A percentile compares a stretch with the other conserved stretches of the same genome.
Evolutionary conservation across 2,888 invertebrate genomes (phyloP).

Genomic region (Nephrotoma flavescens): DNA sequence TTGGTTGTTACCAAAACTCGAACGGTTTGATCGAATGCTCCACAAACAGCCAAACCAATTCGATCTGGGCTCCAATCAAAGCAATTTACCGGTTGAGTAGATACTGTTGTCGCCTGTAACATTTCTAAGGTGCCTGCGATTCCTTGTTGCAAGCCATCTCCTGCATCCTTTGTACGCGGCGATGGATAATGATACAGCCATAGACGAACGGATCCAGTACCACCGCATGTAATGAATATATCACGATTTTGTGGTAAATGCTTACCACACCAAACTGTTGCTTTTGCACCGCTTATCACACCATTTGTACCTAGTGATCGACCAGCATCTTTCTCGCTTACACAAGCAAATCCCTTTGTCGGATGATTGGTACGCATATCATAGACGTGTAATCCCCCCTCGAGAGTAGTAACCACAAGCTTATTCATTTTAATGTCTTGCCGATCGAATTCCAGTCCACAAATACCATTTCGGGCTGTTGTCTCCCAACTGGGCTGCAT

Average conservation of each 20-base stretch:
- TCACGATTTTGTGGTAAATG: slow-evolving; percentile 93
- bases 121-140: slow-evolving; percentile 60
- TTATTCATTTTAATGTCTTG: slow-evolving; percentile 93
- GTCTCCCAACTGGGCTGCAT: slow-evolving; percentile 82
- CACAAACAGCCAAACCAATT: slow-evolving; percentile 71
- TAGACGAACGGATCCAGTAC: slow-evolving; percentile 76
- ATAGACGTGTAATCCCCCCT: slow-evolving; percentile 78
- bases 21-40: slow-evolving; percentile 82
- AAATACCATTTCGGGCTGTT: slow-evolving; percentile 83
- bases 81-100: slow-evolving; percentile 76
- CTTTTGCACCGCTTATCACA: slow-evolving; percentile 44
- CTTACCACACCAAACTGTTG: slow-evolving; percentile 78
- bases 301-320: slow-evolving; percentile 31
- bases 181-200: slow-evolving; percentile 91
- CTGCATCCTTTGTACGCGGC: slow-evolving; percentile 51
- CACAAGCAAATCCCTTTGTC: slow-evolving; percentile 67
- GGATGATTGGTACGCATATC: slow-evolving; percentile 81
- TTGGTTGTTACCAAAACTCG: slow-evolving; percentile 79
- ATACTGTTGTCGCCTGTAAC: slow-evolving; percentile 65
- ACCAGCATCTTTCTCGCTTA: slow-evolving; percentile 32
- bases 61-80: slow-evolving; percentile 91
- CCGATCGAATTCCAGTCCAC: slow-evolving; percentile 79
- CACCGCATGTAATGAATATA: slow-evolving; percentile 79
- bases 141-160: slow-evolving; percentile 56
- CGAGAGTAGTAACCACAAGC: slow-evolving; percentile 76